A percentile compares a stretch with the other conserved stretches of the same genome.
Conservation (phyloP, 1,140 invertebrate species). For the Drosophila pectinifera region DNA sequence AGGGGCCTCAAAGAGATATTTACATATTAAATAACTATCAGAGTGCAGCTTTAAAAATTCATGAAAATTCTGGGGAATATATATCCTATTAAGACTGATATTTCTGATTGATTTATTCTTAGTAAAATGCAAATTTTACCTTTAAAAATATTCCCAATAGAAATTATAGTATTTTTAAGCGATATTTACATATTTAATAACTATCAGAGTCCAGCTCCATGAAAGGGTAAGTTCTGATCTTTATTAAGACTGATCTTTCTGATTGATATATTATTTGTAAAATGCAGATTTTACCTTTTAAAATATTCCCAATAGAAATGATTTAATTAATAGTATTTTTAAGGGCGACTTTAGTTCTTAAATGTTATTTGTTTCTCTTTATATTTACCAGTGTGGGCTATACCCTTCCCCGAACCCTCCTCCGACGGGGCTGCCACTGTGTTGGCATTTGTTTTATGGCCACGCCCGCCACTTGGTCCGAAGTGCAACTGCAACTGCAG, state of each 20-base stretch:
- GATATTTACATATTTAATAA: background rate
- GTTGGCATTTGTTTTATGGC: conserved; percentile 74
- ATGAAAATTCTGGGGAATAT: background rate
- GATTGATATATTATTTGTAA: too few species aligned
- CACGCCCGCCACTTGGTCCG: conserved; percentile 71
- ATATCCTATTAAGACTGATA: too few species aligned
- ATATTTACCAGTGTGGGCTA: background rate
- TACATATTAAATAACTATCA: background rate
- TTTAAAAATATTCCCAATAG: too few species aligned
- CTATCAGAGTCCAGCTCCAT: too few species aligned
- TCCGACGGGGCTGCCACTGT: conserved; percentile 10
- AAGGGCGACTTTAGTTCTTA: background rate
- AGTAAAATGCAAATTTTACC: too few species aligned
- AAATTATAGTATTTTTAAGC: too few species aligned
- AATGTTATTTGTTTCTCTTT: too few species aligned
- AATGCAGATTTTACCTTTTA: too few species aligned
- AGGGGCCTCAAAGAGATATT: background rate
- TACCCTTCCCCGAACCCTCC: background rate
- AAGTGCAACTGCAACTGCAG: conserved; percentile 80
- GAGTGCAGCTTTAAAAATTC: too few species aligned
- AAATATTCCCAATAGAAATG: too few species aligned
- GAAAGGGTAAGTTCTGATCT: background rate
- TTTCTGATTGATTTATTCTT: too few species aligned
- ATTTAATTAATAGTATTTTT: background rate
- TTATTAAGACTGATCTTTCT: too few species aligned